Percentiles rank a stretch among this genome's conserved stretches.
Conservation (phyloP, 2,888 invertebrate genomes). For the Stenoptilia bipunctidactyla region DNA sequence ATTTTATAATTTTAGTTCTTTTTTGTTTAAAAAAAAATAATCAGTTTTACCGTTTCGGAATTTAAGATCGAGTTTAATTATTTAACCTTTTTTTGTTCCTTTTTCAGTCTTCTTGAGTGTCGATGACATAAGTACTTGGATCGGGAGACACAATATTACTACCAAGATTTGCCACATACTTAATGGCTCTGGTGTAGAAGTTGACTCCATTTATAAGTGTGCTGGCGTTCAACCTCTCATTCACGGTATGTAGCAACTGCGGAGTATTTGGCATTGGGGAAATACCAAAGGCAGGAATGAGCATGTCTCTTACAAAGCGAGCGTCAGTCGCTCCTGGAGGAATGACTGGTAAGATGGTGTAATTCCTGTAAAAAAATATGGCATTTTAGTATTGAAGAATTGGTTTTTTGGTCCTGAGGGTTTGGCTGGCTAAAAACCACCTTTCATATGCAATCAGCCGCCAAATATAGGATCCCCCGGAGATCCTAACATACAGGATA, state of each 20-base stretch:
- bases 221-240: conserved; percentile 80
- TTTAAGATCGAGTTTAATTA: too few relatives aligned
- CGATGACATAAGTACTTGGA: too few relatives aligned
- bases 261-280: conserved; percentile 87
- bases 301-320: conserved; percentile 78
- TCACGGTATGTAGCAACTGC: conserved; percentile 82
- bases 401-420: too few relatives aligned
- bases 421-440: too few relatives aligned
- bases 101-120: neutral
- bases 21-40: too few relatives aligned
- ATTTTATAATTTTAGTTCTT: too few relatives aligned
- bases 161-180: conserved; percentile 14
- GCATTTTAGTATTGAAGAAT: too few relatives aligned
- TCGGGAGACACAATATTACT: conserved; percentile 5
- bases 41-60: too few relatives aligned
- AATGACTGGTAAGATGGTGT: conserved; percentile 72
- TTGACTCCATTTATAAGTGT: conserved; percentile 80
- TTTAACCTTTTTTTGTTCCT: too few relatives aligned
- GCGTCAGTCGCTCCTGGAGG: conserved; percentile 87
- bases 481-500: too few relatives aligned
- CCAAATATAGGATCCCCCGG: too few relatives aligned
- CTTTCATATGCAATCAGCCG: too few relatives aligned
- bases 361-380: conserved; percentile 57
- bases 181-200: conserved; percentile 74
- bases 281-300: conserved; percentile 86